A percentile compares a stretch with the other conserved stretches of the same genome.
Evolutionary conservation across 92 coral and sea anemone genomes (phyloP).

Genomic region (Meandrina meandrites): DNA sequence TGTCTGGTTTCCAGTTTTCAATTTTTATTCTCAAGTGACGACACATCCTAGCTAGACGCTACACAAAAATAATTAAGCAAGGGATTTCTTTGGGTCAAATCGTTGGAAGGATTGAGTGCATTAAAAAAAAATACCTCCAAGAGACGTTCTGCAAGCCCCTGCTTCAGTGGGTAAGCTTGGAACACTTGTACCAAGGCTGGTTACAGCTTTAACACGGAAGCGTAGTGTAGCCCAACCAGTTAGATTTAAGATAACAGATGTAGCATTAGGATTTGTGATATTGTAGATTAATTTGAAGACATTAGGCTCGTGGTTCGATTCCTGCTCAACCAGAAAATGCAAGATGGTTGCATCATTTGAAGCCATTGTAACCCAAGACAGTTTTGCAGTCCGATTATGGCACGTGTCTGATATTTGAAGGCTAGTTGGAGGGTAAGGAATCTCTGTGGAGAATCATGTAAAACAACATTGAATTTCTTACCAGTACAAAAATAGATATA

Average conservation of each 20-base stretch:
- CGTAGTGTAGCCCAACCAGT: slow-evolving; percentile 72
- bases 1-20: too few relatives aligned
- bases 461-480: neutral
- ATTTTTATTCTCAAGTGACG: too few relatives aligned
- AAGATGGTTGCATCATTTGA: slow-evolving; percentile 72
- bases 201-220: slow-evolving; percentile 82
- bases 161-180: slow-evolving; percentile 70
- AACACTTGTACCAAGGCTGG: slow-evolving; percentile 73
- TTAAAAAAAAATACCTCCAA: too few relatives aligned
- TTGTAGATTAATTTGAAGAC: slow-evolving; percentile 42
- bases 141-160: slow-evolving; percentile 53
- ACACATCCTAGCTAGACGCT: too few relatives aligned
- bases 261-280: slow-evolving; percentile 46
- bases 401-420: slow-evolving; percentile 50
- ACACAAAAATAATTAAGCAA: too few relatives aligned
- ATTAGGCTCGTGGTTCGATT: slow-evolving; percentile 45
- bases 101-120: too few relatives aligned
- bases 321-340: slow-evolving; percentile 73
- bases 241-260: slow-evolving; percentile 32
- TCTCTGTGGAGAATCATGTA: slow-evolving; percentile 21
- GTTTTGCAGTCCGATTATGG: slow-evolving; percentile 47
- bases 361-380: slow-evolving; percentile 63
- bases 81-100: too few relatives aligned
- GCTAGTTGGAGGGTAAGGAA: slow-evolving; percentile 62
- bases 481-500: too few relatives aligned